A percentile compares a stretch with the other conserved stretches of the same genome.
Evolutionary conservation across 2,888 invertebrate genomes (phyloP).

Genomic region (Xestia sexstrigata): DNA sequence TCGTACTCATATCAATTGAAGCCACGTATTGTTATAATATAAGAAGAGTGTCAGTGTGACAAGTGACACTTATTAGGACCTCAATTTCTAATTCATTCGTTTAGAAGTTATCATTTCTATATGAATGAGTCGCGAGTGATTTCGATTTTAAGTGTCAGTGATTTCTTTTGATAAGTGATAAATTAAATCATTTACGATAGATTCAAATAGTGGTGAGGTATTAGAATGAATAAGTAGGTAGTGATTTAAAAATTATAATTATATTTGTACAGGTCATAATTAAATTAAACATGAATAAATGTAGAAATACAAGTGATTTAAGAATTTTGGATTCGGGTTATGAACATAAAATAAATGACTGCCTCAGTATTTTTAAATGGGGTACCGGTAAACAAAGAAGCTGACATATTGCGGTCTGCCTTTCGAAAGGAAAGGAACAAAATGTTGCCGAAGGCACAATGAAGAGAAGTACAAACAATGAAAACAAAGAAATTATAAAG

Average conservation of each 20-base stretch:
- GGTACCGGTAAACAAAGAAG: conserved; percentile 12
- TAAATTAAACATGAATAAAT: conserved; percentile 18
- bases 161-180: conserved; percentile 10
- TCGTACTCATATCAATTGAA: conserved; percentile 35
- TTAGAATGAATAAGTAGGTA: neutral
- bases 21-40: conserved; percentile 37
- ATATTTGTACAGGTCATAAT: conserved; percentile 7
- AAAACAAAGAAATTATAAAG: conserved; percentile 67
- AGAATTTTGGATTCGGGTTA: conserved; percentile 1
- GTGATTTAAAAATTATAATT: neutral
- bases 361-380: conserved; percentile 14
- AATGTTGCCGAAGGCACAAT: conserved; percentile 46
- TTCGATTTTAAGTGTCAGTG: conserved; percentile 10
- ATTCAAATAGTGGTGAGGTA: neutral
- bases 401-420: conserved; percentile 12
- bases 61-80: conserved; percentile 50
- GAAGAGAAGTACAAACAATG: conserved; percentile 51
- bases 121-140: conserved; percentile 27
- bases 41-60: conserved; percentile 54
- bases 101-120: conserved; percentile 36
- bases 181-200: conserved; percentile 11
- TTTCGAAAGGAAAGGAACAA: conserved; percentile 43
- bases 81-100: conserved; percentile 51
- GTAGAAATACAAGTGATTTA: neutral
- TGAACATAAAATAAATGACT: conserved; percentile 6